A percentile compares a stretch with the other conserved stretches of the same genome.
phyloP scores from a whole-genome alignment of 1,140 invertebrate genomes.

The Hydropsyche tenuis region DNA sequence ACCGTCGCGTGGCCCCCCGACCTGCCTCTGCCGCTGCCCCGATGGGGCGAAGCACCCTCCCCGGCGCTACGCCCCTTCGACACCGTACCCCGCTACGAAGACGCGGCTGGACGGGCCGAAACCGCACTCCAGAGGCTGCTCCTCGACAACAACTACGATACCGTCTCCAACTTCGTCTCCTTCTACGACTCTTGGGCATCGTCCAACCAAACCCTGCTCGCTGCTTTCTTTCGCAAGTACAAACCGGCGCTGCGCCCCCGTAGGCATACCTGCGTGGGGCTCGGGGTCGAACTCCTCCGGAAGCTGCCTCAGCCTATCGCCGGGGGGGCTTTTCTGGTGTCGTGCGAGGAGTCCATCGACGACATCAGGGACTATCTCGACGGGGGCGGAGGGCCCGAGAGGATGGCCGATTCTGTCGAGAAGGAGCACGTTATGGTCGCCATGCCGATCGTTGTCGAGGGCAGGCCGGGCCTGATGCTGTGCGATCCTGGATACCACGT shows the following conservation, averaged over 20 bases:
- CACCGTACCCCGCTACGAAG: slow-evolving; percentile 69
- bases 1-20: slow-evolving; percentile 70
- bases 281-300: slow-evolving; percentile 79
- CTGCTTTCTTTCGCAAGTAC: slow-evolving; percentile 71
- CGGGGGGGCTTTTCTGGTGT: slow-evolving; percentile 74
- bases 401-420: slow-evolving; percentile 71
- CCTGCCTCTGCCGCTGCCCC: slow-evolving; percentile 69
- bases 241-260: slow-evolving; percentile 76
- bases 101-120: slow-evolving; percentile 78
- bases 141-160: slow-evolving; percentile 84
- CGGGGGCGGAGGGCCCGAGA: slow-evolving; percentile 62
- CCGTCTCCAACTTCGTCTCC: slow-evolving; percentile 82
- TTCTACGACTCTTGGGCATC: slow-evolving; percentile 75
- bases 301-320: slow-evolving; percentile 70
- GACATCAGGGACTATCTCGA: slow-evolving; percentile 71
- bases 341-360: slow-evolving; percentile 86
- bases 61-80: slow-evolving; percentile 71
- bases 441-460: slow-evolving; percentile 74
- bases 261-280: slow-evolving; percentile 87
- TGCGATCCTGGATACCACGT: slow-evolving; percentile 92
- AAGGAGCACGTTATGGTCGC: slow-evolving; percentile 91
- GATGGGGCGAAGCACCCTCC: slow-evolving; percentile 60
- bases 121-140: slow-evolving; percentile 76
- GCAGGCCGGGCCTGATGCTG: slow-evolving; percentile 76
- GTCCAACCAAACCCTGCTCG: slow-evolving; percentile 53